A percentile compares a stretch with the other conserved stretches of the same genome.
Evolutionary conservation across 1,140 invertebrate genomes (phyloP).

Genomic region (Diabrotica virgifera): DNA sequence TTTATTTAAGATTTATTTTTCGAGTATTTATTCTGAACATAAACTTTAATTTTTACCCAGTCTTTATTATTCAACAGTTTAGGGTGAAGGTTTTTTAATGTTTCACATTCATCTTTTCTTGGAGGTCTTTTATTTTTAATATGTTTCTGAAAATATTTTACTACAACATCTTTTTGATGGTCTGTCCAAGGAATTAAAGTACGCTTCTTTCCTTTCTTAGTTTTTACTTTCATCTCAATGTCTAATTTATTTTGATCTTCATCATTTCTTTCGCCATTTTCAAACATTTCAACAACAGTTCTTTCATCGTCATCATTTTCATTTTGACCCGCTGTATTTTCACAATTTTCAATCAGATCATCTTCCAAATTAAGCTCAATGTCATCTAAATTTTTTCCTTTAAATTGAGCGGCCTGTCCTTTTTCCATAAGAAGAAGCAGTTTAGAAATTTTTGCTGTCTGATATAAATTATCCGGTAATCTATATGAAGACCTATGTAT

Average conservation of each 20-base stretch:
- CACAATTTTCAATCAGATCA: conserved; percentile 13
- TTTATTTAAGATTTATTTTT: neutral
- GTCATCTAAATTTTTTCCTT: conserved; percentile 41
- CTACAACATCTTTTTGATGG: conserved; percentile 5
- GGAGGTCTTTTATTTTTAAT: conserved; percentile 31
- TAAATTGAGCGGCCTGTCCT: conserved; percentile 36
- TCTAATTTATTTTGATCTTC: conserved; percentile 8
- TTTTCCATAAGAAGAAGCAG: conserved; percentile 31
- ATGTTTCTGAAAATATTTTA: conserved; percentile 27
- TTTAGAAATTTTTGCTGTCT: conserved; percentile 34
- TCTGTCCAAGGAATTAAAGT: conserved; percentile 9
- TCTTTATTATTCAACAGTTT: conserved; percentile 22
- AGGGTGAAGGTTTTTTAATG: conserved; percentile 10
- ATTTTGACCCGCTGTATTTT: conserved; percentile 18
- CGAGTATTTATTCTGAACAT: conserved; percentile 12
- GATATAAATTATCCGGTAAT: conserved; percentile 33
- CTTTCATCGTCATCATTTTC: neutral
- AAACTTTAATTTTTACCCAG: conserved; percentile 24
- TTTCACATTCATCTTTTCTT: conserved; percentile 27
- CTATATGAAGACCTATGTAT: conserved; percentile 24
- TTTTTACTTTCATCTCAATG: neutral
- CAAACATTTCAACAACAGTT: neutral
- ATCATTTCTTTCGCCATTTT: neutral
- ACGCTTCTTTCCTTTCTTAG: conserved; percentile 5
- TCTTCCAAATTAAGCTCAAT: conserved; percentile 40